phyloP scores from a whole-genome alignment of 2,797 vertebrate genomes.

The Phylloscopus collybita region DNA sequence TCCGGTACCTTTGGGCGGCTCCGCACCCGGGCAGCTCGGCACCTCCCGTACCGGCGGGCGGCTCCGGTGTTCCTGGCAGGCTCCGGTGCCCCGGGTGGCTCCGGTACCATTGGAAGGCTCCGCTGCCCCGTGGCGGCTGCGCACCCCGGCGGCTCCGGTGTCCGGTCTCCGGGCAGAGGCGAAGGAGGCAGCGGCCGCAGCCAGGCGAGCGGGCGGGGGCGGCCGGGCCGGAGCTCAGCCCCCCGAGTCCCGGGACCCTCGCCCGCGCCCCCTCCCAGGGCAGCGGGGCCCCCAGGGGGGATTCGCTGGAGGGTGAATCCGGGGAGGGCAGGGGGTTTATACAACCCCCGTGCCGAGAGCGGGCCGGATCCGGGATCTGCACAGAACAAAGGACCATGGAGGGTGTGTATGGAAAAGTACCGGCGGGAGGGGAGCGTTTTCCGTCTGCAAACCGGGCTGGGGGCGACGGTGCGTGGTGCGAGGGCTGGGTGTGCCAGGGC shows the following conservation, averaged over 20 bases:
- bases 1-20: background rate
- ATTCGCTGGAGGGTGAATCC: background rate
- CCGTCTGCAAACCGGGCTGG: background rate
- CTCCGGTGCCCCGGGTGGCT: background rate
- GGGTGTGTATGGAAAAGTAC: slow-evolving; percentile 27
- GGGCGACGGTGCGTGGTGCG: background rate
- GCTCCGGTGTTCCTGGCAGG: background rate
- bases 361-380: background rate
- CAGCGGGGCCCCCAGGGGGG: background rate
- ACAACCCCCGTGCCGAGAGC: background rate
- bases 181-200: background rate
- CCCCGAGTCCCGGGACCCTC: background rate
- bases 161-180: background rate
- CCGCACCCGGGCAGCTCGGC: background rate
- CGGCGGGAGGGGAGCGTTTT: background rate
- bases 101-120: background rate
- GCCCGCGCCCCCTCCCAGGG: background rate
- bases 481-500: background rate
- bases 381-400: slow-evolving; percentile 26
- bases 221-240: background rate
- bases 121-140: background rate
- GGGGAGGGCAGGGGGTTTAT: background rate
- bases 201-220: background rate
- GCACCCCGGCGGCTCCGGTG: background rate
- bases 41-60: background rate